Conservation (phyloP, 1,140 invertebrate genomes). For the Ridgeia piscesae region DNA sequence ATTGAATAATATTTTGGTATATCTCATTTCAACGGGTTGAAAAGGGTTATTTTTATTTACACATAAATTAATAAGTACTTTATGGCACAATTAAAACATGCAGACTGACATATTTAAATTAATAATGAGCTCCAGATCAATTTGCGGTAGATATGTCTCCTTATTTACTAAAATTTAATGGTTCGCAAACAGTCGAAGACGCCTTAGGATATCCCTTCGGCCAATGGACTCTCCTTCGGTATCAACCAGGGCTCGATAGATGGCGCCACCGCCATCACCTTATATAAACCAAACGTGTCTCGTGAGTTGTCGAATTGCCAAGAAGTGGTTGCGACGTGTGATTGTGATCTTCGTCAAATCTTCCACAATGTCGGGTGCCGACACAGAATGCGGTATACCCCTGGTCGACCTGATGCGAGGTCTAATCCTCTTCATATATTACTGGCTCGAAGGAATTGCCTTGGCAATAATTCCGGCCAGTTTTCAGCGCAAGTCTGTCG, state of each 20-base stretch:
- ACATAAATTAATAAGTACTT: neutral
- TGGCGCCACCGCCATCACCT: neutral
- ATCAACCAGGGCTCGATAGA: neutral
- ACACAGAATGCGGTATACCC: neutral
- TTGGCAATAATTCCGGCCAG: neutral
- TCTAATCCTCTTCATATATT: constrained; percentile 7
- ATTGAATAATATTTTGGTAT: neutral
- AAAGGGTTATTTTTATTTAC: no score
- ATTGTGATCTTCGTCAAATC: neutral
- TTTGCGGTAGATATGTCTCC: neutral
- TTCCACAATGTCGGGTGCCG: neutral
- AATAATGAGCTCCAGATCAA: neutral
- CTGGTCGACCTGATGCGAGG: neutral
- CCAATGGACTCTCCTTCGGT: neutral
- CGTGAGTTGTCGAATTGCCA: neutral
- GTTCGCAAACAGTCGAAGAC: neutral
- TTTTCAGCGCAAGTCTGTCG: neutral
- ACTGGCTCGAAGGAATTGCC: constrained; percentile 12
- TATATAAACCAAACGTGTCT: neutral
- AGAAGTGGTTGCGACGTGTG: neutral
- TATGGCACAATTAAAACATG: neutral
- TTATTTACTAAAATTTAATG: neutral
- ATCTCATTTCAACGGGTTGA: neutral
- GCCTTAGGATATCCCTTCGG: neutral
- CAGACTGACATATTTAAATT: neutral